A percentile compares a stretch with the other conserved stretches of the same genome.
Evolutionary conservation across 2,113 vertebrate species (phyloP).

Genomic region (Dendropsophus ebraccatus): DNA sequence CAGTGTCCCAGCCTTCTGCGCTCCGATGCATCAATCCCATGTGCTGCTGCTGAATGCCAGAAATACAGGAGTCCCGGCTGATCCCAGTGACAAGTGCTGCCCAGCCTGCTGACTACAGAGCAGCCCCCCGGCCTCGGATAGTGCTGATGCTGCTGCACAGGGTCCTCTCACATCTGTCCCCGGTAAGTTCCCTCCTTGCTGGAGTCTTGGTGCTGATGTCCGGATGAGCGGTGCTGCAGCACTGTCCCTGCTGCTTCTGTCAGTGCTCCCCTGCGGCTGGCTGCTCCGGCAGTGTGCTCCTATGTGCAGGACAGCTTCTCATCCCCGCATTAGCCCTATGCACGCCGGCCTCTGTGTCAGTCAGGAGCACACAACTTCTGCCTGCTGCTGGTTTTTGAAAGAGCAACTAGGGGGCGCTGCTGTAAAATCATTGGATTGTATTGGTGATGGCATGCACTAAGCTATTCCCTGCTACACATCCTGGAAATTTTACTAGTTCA

Average conservation of each 20-base stretch:
- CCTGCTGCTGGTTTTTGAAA: not conserved
- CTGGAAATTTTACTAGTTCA: not conserved
- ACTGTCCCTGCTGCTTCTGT: not conserved
- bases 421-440: not conserved
- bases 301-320: conserved; percentile 44
- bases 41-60: conserved; percentile 56
- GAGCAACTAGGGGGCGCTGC: conserved; percentile 43
- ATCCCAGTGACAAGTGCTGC: conserved; percentile 28
- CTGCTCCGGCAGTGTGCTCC: not conserved
- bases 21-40: conserved; percentile 8
- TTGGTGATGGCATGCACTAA: not conserved
- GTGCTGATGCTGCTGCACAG: conserved; percentile 3
- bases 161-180: not conserved
- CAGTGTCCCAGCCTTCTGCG: conserved; percentile 20
- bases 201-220: not conserved
- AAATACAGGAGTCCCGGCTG: not conserved
- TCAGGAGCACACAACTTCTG: conserved; percentile 41
- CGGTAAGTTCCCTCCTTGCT: not conserved
- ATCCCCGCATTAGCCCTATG: conserved; percentile 40
- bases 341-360: conserved; percentile 48
- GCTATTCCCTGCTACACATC: not conserved
- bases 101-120: not conserved
- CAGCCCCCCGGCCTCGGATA: not conserved
- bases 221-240: not conserved
- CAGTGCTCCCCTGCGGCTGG: not conserved